phyloP scores from a whole-genome alignment of 2,797 vertebrate species.

The Darevskia mixta region DNA sequence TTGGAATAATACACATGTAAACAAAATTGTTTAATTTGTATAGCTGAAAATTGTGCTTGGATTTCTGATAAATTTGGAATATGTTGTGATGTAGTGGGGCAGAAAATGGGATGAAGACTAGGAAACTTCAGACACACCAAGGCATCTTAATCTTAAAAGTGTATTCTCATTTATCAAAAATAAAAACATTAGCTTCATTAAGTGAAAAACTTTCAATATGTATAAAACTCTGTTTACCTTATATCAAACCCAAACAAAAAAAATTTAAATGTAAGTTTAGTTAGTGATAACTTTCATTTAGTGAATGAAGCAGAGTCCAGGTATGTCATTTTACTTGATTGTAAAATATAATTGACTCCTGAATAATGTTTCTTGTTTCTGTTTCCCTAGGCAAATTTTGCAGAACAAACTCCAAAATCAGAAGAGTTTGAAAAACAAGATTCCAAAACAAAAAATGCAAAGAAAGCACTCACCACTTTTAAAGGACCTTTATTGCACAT shows the following conservation, averaged over 20 bases:
- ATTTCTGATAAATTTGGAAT: not conserved
- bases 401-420: conserved; percentile 85
- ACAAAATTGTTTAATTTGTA: not conserved
- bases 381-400: conserved; percentile 85
- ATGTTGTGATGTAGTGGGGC: too few species aligned
- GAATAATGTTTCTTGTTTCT: conserved; percentile 44
- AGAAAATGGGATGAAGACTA: not conserved
- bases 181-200: not conserved
- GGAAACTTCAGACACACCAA: not conserved
- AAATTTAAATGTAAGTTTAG: not conserved
- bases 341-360: conserved; percentile 34
- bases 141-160: not conserved
- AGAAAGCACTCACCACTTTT: conserved; percentile 91
- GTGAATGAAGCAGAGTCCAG: not conserved
- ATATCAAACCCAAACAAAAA: not conserved
- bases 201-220: not conserved
- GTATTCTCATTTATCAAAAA: not conserved
- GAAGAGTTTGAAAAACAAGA: conserved; percentile 90
- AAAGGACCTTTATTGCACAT: conserved; percentile 93
- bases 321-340: conserved; percentile 27
- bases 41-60: not conserved
- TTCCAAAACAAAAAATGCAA: conserved; percentile 83
- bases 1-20: not conserved
- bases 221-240: not conserved
- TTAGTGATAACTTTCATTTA: not conserved